Base-by-base conservation (phyloP, 1,140 invertebrate species). In the Trichoplusia ni region DNA sequence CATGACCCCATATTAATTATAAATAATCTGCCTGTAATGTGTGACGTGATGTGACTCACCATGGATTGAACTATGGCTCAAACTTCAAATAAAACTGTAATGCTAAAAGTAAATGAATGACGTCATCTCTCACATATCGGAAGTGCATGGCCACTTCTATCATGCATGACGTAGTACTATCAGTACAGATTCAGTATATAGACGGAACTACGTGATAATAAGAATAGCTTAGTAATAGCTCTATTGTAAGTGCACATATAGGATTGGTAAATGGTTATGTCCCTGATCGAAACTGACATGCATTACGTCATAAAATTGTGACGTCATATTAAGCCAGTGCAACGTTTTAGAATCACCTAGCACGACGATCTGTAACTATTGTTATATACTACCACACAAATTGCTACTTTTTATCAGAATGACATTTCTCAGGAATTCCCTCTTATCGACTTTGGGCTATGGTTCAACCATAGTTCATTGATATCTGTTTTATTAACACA, bases 171-270 rank as follows among this genome's bases (percentile, higher is more conserved):
- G 2, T 44, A 11, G 4, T 25, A 13, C 9, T 14, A 4, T 1
- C 0, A 33, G n/a, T 4, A 14, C 16, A 1, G 5, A 4, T 0
- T 7, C 4, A 23, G 19, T 44, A 44, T 3, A 42, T 21, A 40
- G 29, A 33, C 25, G 23, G 23, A 47, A 47, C 44, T 47, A 29
- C 44, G 25, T 47, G 18, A 47, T 47, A n/a, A 31, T 8, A n/a
- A 31, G 25, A 25, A 29, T 29, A 16, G 25, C 2, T 29, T 18
- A 8, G 11, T 18, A 47, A 47, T 29, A 47, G 25, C 44, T 29
- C 7, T 23, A 18, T 47, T 16, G 44, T 47, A 47, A 31, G 13
- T 23, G 44, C n/a, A 13, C 9, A 27, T 29, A 16, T 29, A 13
- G n/a, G 7, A 1, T 47, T 25, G 21, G 27, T 27, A 47, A 47